Conservation (phyloP, 2,888 invertebrate genomes). For the Drosophila rubida region DNA sequence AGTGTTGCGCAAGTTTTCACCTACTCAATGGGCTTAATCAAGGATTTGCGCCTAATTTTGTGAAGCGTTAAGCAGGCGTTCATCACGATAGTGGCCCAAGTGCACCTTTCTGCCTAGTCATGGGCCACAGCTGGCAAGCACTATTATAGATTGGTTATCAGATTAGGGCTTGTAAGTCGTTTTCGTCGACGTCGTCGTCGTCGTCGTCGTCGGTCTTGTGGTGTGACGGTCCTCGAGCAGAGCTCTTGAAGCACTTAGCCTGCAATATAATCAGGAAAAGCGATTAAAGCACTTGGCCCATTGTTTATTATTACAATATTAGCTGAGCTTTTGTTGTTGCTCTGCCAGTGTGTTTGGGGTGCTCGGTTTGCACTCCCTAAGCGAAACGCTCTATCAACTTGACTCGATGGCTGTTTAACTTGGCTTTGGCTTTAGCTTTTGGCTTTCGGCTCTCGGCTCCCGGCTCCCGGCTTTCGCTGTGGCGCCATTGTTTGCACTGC, state of each 20-base stretch:
- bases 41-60: conserved; percentile 32
- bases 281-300: conserved; percentile 80
- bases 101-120: conserved; percentile 61
- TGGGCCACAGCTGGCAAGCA: conserved; percentile 39
- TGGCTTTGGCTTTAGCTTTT: conserved; percentile 25
- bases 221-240: conserved; percentile 46
- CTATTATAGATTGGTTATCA: conserved; percentile 53
- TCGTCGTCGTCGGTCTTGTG: conserved; percentile 11
- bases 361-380: conserved; percentile 49
- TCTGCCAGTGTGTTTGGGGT: conserved; percentile 29
- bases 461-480: not conserved
- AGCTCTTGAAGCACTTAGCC: conserved; percentile 68
- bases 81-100: conserved; percentile 53
- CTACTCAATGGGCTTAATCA: conserved; percentile 17
- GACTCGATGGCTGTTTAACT: conserved; percentile 60
- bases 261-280: conserved; percentile 79
- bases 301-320: conserved; percentile 81
- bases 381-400: conserved; percentile 59
- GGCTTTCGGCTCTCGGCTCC: conserved; percentile 17
- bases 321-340: conserved; percentile 74
- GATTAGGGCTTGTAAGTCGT: conserved; percentile 45
- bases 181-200: not conserved
- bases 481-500: conserved; percentile 58
- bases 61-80: conserved; percentile 35
- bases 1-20: conserved; percentile 1